Evolutionary conservation across 92 coral and sea anemone species (phyloP), one percentile per base, ranked within the genome.

Genomic region (Parazoanthus swiftii): DNA sequence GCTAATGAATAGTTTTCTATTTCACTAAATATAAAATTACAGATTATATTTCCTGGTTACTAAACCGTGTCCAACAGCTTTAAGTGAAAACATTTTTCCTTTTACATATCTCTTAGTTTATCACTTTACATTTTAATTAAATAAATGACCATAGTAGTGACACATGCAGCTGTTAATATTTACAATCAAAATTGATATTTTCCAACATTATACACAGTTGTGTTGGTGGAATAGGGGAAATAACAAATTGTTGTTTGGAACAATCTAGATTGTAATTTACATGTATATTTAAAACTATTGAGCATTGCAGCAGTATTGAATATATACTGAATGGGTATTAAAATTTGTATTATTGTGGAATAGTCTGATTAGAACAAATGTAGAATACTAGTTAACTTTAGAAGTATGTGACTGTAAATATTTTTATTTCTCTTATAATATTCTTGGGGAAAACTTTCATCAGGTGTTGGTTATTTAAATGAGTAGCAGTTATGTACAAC

Each of bases 151-250:
- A 76, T 16, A 39, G 13, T 20, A 76, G 25, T 37, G 11, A 4
- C 37, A 37, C 43, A 29, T 29, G 33, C 33, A 39, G 9, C 39
- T 76, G n/a, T 18, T 63, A 63, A 63, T 39, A 63, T 11, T 16
- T 39, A n/a, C 51, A 76, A 76, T 37, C 51, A 35, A 50, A 76
- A 76, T 76, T 76, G 79, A 51, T 18, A 76, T 39, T 76, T 74
- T 76, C 79, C 79, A 76, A 76, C 43, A 74, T 8, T 76, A 5
- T 39, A 76, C 39, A 76, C 79, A 76, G 10, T 76, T 76, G 36
- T 74, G 79, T 39, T 76, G 51, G 79, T 76, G 15, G 39, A n/a
- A 3, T 37, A 76, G 70, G 70, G 26, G 8, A 63, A 63, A 63
- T 20, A 63, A 63, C 15, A 8, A 29, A 74, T 35, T 74, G 50